Conservation (phyloP, 2,113 vertebrate species). For the Shinisaurus crocodilurus region DNA sequence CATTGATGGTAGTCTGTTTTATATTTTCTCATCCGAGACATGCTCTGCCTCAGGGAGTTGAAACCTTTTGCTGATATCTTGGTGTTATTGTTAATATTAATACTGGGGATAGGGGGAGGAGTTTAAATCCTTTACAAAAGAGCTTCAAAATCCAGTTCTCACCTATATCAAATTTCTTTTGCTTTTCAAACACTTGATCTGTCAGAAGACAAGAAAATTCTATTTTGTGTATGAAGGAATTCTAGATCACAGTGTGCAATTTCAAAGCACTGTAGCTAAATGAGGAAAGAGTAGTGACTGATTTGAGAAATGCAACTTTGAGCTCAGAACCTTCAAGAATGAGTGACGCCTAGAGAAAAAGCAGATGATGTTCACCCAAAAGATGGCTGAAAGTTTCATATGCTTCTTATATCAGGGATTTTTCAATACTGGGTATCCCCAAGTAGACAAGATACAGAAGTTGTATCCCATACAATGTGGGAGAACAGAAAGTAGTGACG, state of each 20-base stretch:
- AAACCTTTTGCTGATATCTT: not conserved
- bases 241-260: not conserved
- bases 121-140: not conserved
- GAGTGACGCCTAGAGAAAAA: not conserved
- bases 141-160: slow-evolving; percentile 21
- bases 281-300: not conserved
- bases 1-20: not conserved
- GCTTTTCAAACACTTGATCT: not conserved
- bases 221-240: not conserved
- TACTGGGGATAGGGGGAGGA: not conserved
- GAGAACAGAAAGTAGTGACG: not conserved
- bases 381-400: not conserved
- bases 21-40: not conserved
- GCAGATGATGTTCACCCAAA: not conserved
- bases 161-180: not conserved
- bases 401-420: not conserved
- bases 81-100: not conserved
- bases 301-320: not conserved
- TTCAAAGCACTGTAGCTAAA: slow-evolving; percentile 13
- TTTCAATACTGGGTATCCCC: not conserved
- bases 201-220: slow-evolving; percentile 16
- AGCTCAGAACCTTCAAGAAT: slow-evolving; percentile 4
- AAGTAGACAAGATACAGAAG: not conserved
- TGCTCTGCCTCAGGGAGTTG: not conserved
- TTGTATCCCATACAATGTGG: not conserved